Conservation (phyloP, 2,888 invertebrate species). For the Myopa testacea region DNA sequence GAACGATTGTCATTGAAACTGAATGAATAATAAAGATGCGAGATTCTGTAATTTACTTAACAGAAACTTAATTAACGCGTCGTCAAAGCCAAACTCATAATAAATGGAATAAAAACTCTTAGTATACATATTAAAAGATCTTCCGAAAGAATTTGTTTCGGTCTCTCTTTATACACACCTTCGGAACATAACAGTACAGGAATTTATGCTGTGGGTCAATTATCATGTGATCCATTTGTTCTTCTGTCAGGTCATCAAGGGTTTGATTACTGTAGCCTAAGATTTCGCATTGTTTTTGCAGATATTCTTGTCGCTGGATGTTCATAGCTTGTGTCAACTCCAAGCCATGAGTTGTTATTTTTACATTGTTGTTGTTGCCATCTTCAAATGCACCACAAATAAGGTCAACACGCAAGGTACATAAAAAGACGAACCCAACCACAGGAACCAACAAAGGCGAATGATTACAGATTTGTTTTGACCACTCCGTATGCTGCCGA, state of each 20-base stretch:
- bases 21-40: no score
- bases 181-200: slow-evolving; percentile 93
- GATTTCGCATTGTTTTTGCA: slow-evolving; percentile 74
- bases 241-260: slow-evolving; percentile 70
- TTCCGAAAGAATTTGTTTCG: no score
- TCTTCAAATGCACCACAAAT: slow-evolving; percentile 60
- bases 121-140: no score
- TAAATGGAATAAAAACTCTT: no score
- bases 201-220: slow-evolving; percentile 87
- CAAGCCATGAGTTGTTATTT: slow-evolving; percentile 70
- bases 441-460: slow-evolving; percentile 49
- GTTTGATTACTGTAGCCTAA: slow-evolving; percentile 66
- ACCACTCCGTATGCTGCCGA: not conserved
- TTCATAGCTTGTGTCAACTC: slow-evolving; percentile 75
- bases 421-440: slow-evolving; percentile 47
- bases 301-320: slow-evolving; percentile 73
- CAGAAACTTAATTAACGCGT: no score
- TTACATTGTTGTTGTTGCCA: slow-evolving; percentile 66
- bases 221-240: slow-evolving; percentile 81
- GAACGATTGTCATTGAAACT: no score
- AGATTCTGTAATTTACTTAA: no score
- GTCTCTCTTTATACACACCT: slow-evolving; percentile 72
- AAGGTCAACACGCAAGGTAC: slow-evolving; percentile 49
- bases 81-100: no score
- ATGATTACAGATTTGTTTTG: slow-evolving; percentile 42